Evolutionary conservation across 2,888 invertebrate species (phyloP).

Genomic region (Eupeodes luniger): DNA sequence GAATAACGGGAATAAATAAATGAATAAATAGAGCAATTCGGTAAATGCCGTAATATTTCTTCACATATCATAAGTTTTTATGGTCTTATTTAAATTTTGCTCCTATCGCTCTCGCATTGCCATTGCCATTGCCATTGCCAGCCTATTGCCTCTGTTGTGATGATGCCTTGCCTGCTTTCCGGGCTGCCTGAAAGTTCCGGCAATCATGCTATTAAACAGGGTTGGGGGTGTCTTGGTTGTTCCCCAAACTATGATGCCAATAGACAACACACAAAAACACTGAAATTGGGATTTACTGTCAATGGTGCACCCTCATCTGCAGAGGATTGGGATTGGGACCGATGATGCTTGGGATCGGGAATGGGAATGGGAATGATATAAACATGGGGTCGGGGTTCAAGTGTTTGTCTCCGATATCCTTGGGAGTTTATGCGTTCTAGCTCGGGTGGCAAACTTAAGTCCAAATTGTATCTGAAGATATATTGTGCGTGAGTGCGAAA

Average conservation of each 20-base stretch:
- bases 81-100: constrained; percentile 80
- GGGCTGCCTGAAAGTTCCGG: constrained; percentile 60
- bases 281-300: constrained; percentile 70
- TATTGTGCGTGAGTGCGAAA: constrained; percentile 55
- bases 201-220: constrained; percentile 61
- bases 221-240: constrained; percentile 11
- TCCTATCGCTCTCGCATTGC: constrained; percentile 64
- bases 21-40: constrained; percentile 78
- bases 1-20: constrained; percentile 74
- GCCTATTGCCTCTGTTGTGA: constrained; percentile 39
- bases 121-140: constrained; percentile 63
- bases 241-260: constrained; percentile 13
- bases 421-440: constrained; percentile 70
- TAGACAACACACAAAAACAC: constrained; percentile 23
- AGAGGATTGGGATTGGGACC: constrained; percentile 13
- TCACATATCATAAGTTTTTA: constrained; percentile 85
- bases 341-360: background rate
- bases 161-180: constrained; percentile 23
- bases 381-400: constrained; percentile 55
- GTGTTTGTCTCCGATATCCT: constrained; percentile 72
- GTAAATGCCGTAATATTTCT: constrained; percentile 82
- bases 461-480: constrained; percentile 49
- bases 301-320: constrained; percentile 58
- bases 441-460: constrained; percentile 60
- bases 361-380: too few species aligned